Conservation (phyloP, 2,113 vertebrate species). For the Pachyramphus minor region DNA sequence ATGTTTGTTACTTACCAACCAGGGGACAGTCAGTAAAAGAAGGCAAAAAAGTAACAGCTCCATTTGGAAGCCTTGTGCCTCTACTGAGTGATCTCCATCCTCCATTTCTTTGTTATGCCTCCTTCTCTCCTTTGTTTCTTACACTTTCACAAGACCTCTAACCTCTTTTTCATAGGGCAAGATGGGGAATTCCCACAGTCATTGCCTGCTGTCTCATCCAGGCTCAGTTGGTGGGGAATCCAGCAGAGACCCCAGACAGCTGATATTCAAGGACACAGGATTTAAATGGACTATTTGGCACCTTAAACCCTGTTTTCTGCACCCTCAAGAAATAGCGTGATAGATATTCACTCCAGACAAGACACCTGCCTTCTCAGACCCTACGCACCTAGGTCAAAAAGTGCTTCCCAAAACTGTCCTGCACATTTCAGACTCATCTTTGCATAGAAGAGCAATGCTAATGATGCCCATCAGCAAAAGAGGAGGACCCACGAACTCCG, state of each 20-base stretch:
- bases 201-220: background rate
- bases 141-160: background rate
- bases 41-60: background rate
- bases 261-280: background rate
- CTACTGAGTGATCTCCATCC: background rate
- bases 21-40: background rate
- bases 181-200: rapidly evolving
- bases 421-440: background rate
- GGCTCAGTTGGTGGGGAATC: background rate
- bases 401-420: background rate
- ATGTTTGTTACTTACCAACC: background rate
- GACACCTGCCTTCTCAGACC: background rate
- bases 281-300: background rate
- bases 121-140: background rate
- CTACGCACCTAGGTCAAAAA: background rate
- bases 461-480: background rate
- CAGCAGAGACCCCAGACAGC: rapidly evolving
- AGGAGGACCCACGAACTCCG: background rate
- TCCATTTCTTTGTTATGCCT: background rate
- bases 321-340: background rate
- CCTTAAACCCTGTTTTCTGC: background rate
- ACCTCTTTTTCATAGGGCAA: background rate
- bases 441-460: background rate
- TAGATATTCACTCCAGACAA: background rate
- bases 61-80: background rate